Evolutionary conservation across 2,113 vertebrate species (phyloP), one percentile per base, ranked within the genome.

Genomic region (Paraplagusia blochii): DNA sequence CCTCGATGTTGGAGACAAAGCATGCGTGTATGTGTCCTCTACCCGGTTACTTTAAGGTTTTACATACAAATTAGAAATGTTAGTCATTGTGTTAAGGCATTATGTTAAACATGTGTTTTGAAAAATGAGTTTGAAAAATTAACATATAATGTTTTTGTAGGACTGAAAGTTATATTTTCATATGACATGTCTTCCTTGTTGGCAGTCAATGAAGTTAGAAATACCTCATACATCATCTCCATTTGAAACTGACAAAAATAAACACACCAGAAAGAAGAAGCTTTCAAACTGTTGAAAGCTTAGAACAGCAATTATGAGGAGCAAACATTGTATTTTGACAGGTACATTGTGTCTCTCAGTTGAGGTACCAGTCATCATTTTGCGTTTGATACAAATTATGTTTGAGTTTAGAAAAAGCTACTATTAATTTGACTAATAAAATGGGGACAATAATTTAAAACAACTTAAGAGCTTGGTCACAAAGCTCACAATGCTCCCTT

Each of bases 1-100:
- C 11, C 11, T 40, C 9, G 10, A 11, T 40, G 11, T 29, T 11
- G 38, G 11, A 11, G 11, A 11, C 10, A 5, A 11, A 12, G 38
- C 45, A 18, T 34, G 45, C 19, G 17, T 43, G 12, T 65, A 22
- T 49, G 42, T 19, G 14, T 18, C 46, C n/a, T n/a, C n/a, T n/a
- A n/a, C n/a, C n/a, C n/a, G n/a, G n/a, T n/a, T n/a, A n/a, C n/a
- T n/a, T n/a, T n/a, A 44, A n/a, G 4, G 1, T n/a, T 22, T 13
- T n/a, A 17, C 17, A 46, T 18, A 46, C 17, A 46, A 9, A 46
- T 29, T n/a, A n/a, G n/a, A 29, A 29, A 6, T 6, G 22, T 29
- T n/a, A n/a, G n/a, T n/a, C n/a, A n/a, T 29, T 29, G 22, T 6
- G 22, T 4, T 29, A 29, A 29, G 2, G 22, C 22, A 29, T 4